phyloP scores from a whole-genome alignment of 2,113 vertebrate species.

The Calypte anna region DNA sequence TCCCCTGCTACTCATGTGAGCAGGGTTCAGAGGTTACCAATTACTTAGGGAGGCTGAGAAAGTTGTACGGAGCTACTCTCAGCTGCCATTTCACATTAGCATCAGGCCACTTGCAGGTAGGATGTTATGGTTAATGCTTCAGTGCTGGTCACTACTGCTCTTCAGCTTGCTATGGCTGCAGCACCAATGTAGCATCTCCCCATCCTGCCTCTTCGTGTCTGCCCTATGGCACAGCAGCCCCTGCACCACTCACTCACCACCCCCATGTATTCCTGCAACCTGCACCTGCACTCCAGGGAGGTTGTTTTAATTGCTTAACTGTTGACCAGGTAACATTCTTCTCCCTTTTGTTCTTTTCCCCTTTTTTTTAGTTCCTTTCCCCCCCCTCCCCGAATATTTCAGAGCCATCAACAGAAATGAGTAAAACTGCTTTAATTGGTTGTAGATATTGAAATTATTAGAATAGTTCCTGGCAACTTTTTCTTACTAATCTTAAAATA shows the following conservation, averaged over 20 bases:
- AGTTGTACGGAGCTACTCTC: slow-evolving; percentile 81
- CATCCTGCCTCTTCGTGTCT: fast-evolving
- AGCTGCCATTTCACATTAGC: slow-evolving; percentile 86
- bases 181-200: neutral
- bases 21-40: slow-evolving; percentile 89
- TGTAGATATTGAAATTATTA: neutral
- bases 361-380: fast-evolving
- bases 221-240: fast-evolving
- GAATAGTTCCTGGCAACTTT: neutral
- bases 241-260: neutral
- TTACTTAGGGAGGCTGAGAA: slow-evolving; percentile 89
- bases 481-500: neutral
- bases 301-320: neutral
- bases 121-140: slow-evolving; percentile 39
- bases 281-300: fast-evolving
- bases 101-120: slow-evolving; percentile 81
- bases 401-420: neutral
- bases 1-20: slow-evolving; percentile 76
- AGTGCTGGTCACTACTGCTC: neutral
- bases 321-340: neutral
- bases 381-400: neutral
- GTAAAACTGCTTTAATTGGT: neutral
- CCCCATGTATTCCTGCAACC: fast-evolving
- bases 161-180: slow-evolving; percentile 24
- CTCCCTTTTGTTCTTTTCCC: neutral